Evolutionary conservation across 2,113 vertebrate genomes (phyloP).

Genomic region (Pedetes capensis): DNA sequence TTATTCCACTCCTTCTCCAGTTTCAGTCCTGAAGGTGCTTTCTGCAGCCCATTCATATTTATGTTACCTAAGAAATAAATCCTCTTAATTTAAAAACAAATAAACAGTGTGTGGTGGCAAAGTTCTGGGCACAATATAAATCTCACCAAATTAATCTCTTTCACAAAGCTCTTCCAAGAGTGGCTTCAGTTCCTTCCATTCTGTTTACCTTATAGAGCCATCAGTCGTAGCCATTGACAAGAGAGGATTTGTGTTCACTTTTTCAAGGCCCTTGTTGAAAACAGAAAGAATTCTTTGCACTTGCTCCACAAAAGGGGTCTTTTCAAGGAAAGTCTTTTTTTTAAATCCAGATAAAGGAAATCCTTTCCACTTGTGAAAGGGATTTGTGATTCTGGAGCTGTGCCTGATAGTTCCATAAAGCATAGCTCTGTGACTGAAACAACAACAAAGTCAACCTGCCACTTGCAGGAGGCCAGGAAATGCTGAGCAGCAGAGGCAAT

Average conservation of each 20-base stretch:
- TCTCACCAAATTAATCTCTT: constrained; percentile 40
- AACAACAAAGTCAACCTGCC: not conserved
- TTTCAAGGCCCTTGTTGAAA: constrained; percentile 35
- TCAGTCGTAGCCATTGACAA: constrained; percentile 2
- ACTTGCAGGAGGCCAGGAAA: not conserved
- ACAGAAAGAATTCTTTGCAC: constrained; percentile 38
- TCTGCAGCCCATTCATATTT: constrained; percentile 26
- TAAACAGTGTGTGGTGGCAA: not conserved
- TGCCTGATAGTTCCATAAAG: not conserved
- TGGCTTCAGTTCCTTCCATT: not conserved
- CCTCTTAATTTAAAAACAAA: constrained; percentile 52
- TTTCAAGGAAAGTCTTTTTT: constrained; percentile 22
- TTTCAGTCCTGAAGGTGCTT: constrained; percentile 50
- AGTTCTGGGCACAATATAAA: constrained; percentile 3
- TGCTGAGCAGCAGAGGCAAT: not conserved
- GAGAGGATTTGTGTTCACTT: not conserved
- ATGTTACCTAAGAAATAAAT: constrained; percentile 66
- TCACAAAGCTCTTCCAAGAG: constrained; percentile 2
- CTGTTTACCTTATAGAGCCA: constrained; percentile 67
- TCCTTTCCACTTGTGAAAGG: not conserved
- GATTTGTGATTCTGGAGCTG: constrained; percentile 24
- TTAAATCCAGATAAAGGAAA: constrained; percentile 57
- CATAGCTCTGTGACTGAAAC: not conserved
- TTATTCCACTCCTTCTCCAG: not conserved
- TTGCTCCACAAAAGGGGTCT: constrained; percentile 35